Conservation (phyloP, 92 coral and sea anemone species). For the Micromussa lordhowensis region DNA sequence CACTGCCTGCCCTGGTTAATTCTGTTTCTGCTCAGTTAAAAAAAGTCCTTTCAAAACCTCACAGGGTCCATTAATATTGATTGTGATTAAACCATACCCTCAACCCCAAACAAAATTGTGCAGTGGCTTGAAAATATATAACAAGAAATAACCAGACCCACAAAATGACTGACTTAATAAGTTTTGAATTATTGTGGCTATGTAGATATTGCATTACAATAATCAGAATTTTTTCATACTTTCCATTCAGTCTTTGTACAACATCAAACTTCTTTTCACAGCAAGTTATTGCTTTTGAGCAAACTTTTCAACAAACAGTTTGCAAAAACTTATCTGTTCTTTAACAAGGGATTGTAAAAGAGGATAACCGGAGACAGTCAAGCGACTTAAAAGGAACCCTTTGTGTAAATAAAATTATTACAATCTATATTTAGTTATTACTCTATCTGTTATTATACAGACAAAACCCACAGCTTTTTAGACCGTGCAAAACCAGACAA, state of each 20-base stretch:
- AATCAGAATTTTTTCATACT: background rate
- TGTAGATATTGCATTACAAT: background rate
- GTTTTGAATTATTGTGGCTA: background rate
- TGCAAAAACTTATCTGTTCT: background rate
- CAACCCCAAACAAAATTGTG: background rate
- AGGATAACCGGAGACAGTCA: background rate
- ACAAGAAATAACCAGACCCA: background rate
- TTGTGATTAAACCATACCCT: background rate
- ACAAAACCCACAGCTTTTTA: background rate
- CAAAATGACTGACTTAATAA: background rate
- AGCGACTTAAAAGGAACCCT: background rate
- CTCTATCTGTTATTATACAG: constrained; percentile 2
- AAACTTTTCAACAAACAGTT: background rate
- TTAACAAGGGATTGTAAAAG: constrained; percentile 1
- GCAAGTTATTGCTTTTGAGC: background rate
- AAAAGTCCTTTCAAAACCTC: background rate
- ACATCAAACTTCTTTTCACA: background rate
- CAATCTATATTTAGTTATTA: constrained; percentile 21
- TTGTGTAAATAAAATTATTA: constrained; percentile 30
- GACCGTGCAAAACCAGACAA: background rate
- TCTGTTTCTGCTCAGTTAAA: background rate
- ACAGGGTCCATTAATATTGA: background rate
- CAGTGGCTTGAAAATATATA: constrained; percentile 4
- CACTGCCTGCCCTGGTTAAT: background rate
- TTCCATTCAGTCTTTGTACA: background rate